Conservation (phyloP, 2,888 invertebrate genomes). For the Agrilus mali region DNA sequence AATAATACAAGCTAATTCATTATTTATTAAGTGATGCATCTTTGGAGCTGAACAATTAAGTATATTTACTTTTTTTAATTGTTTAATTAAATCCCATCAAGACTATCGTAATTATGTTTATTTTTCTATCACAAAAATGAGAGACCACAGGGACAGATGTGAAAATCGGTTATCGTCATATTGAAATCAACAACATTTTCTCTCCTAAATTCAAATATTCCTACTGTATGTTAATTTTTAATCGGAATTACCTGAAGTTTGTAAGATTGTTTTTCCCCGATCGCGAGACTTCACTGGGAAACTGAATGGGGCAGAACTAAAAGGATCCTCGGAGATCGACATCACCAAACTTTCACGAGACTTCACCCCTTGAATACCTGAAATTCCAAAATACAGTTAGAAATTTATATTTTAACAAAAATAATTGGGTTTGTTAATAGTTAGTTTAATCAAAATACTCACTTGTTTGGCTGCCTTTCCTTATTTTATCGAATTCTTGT, state of each 20-base stretch:
- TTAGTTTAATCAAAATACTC: conserved; percentile 31
- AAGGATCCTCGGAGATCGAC: conserved; percentile 61
- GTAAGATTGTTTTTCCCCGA: conserved; percentile 24
- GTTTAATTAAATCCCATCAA: too few relatives aligned
- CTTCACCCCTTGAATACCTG: conserved; percentile 55
- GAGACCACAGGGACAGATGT: too few relatives aligned
- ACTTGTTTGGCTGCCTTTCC: conserved; percentile 69
- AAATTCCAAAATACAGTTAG: conserved; percentile 5
- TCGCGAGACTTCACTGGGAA: conserved; percentile 43
- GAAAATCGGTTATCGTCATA: too few relatives aligned
- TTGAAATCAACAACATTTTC: not conserved
- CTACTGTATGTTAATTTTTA: not conserved
- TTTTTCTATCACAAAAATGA: too few relatives aligned
- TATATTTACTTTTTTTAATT: too few relatives aligned
- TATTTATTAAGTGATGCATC: too few relatives aligned
- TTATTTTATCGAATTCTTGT: conserved; percentile 69
- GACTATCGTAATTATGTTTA: too few relatives aligned
- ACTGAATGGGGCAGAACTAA: conserved; percentile 72
- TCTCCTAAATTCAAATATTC: not conserved
- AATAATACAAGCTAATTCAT: too few relatives aligned
- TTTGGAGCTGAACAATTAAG: too few relatives aligned
- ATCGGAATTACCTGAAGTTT: conserved; percentile 35
- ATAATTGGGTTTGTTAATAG: conserved; percentile 1
- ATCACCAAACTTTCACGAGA: conserved; percentile 57
- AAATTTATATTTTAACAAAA: too few relatives aligned